Evolutionary conservation across 2,113 vertebrate species (phyloP).

Genomic region (Rhagologus leucostigma): DNA sequence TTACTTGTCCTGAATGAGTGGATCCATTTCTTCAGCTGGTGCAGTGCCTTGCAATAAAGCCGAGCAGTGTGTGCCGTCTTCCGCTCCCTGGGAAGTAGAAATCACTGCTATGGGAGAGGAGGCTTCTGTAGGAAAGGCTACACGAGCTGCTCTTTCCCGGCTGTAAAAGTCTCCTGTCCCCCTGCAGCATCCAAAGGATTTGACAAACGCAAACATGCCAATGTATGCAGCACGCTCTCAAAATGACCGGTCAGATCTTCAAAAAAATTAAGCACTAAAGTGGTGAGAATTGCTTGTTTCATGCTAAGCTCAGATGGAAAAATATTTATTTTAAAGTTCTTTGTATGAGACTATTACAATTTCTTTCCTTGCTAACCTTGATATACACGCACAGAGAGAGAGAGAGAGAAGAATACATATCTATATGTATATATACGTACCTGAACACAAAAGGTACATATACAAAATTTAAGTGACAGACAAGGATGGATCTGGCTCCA

Average conservation of each 20-base stretch:
- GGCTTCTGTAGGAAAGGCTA: not conserved
- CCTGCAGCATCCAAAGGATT: not conserved
- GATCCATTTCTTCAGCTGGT: constrained; percentile 61
- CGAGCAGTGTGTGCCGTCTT: constrained; percentile 36
- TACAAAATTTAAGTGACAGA: not conserved
- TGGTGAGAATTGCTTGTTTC: not conserved
- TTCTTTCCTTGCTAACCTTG: not conserved
- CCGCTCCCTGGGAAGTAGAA: constrained; percentile 56
- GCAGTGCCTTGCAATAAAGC: constrained; percentile 46
- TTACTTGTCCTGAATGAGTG: constrained; percentile 63
- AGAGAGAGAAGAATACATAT: not conserved
- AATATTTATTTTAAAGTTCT: not conserved
- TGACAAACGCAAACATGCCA: accelerated
- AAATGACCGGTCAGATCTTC: accelerated
- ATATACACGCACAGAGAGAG: too few species aligned
- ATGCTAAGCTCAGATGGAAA: not conserved
- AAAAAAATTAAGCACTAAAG: not conserved
- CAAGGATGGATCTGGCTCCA: not conserved
- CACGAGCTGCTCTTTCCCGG: not conserved
- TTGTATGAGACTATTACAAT: not conserved
- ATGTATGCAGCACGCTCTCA: not conserved
- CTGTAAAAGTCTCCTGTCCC: not conserved
- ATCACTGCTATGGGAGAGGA: constrained; percentile 32
- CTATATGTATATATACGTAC: too few species aligned
- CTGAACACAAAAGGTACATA: accelerated